A percentile compares a stretch with the other conserved stretches of the same genome.
phyloP scores from a whole-genome alignment of 2,797 vertebrate genomes.

The Danio choprae region DNA sequence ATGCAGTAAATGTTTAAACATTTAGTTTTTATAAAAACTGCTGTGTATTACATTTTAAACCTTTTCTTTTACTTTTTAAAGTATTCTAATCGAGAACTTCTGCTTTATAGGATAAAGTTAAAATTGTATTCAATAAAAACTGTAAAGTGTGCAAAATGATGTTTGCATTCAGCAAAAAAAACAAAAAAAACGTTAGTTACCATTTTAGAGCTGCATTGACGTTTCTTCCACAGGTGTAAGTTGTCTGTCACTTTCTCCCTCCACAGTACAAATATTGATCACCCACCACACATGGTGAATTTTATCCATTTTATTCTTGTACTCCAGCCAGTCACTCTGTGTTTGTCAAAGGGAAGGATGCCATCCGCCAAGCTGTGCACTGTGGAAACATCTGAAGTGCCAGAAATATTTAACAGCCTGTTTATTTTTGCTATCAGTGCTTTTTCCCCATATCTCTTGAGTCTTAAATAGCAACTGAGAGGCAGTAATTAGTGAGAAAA shows the following conservation, averaged over 20 bases:
- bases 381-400: conserved; percentile 47
- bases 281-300: conserved; percentile 13
- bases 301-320: conserved; percentile 22
- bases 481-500: conserved; percentile 59
- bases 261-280: conserved; percentile 34
- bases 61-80: too few relatives aligned
- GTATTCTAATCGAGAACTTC: too few relatives aligned
- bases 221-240: conserved; percentile 17
- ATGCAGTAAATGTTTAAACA: too few relatives aligned
- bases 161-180: conserved; percentile 3
- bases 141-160: not conserved
- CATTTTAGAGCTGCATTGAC: conserved; percentile 22
- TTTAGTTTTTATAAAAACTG: too few relatives aligned
- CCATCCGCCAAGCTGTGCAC: conserved; percentile 33
- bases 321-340: conserved; percentile 21
- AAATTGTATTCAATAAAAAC: not conserved
- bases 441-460: conserved; percentile 20
- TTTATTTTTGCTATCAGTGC: conserved; percentile 45
- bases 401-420: conserved; percentile 48
- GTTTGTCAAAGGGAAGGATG: conserved; percentile 43
- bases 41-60: too few relatives aligned
- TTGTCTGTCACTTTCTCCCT: conserved; percentile 15
- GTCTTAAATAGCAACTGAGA: conserved; percentile 39
- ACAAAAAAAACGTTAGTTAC: not conserved
- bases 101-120: too few relatives aligned